Percentiles rank a stretch among this genome's conserved stretches.
Conservation (phyloP, 2,888 invertebrate genomes). For the Diplolepis rosae region DNA sequence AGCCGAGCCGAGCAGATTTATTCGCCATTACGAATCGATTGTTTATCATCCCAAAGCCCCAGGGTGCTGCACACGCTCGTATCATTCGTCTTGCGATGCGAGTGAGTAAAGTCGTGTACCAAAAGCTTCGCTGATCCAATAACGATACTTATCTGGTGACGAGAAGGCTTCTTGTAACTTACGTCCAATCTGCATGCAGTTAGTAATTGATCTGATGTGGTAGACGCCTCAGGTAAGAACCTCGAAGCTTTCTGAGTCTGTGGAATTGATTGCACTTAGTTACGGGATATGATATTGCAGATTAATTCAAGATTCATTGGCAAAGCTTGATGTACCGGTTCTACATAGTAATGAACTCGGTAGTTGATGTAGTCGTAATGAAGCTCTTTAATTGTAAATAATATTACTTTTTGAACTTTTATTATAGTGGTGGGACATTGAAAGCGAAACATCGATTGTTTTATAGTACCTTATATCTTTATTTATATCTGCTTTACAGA, state of each 20-base stretch:
- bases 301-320: conserved; percentile 16
- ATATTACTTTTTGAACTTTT: no score
- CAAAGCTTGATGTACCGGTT: background rate
- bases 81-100: conserved; percentile 32
- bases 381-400: background rate
- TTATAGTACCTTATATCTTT: no score
- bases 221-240: conserved; percentile 12
- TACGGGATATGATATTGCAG: background rate
- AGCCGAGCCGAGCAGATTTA: conserved; percentile 59
- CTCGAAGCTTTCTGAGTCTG: background rate
- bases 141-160: conserved; percentile 49
- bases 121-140: conserved; percentile 33
- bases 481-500: no score
- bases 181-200: conserved; percentile 16
- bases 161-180: conserved; percentile 35
- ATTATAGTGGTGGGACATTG: no score
- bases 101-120: conserved; percentile 11
- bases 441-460: no score
- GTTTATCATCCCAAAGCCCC: conserved; percentile 58
- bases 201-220: background rate
- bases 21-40: conserved; percentile 63
- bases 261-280: conserved; percentile 20
- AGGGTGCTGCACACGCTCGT: conserved; percentile 36
- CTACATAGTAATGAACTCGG: background rate
- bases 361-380: background rate